Conservation (phyloP, 2,113 vertebrate genomes). For the Poeciliopsis prolifica region DNA sequence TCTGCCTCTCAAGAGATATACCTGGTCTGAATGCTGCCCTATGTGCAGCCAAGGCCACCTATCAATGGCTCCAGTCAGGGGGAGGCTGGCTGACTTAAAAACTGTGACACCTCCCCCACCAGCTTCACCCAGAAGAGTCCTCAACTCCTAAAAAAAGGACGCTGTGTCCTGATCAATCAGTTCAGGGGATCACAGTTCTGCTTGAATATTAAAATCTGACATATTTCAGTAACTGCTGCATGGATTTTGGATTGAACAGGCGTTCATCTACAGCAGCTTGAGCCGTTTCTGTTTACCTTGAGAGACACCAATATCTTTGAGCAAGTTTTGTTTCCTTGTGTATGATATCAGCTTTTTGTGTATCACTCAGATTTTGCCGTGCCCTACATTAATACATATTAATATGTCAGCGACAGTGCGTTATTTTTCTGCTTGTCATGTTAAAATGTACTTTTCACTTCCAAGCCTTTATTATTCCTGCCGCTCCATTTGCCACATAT, state of each 20-base stretch:
- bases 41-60: neutral
- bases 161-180: neutral
- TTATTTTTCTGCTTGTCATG: no score
- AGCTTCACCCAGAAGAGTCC: no score
- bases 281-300: no score
- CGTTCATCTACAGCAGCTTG: no score
- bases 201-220: neutral
- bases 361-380: no score
- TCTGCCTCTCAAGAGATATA: neutral
- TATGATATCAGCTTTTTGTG: no score
- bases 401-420: neutral
- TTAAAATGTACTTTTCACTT: neutral
- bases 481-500: neutral
- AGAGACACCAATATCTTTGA: no score
- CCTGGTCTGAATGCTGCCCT: constrained; percentile 22
- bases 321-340: no score
- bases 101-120: constrained; percentile 15
- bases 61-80: constrained; percentile 53
- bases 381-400: no score
- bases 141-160: neutral
- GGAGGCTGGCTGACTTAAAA: constrained; percentile 1
- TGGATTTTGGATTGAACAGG: no score
- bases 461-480: neutral
- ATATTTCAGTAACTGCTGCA: no score
- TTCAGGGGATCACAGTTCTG: neutral